These are phyloP conservation scores for Dasypolia templi DNA, from an alignment of 2,888 invertebrate genomes.

Conservation along the genomic window DNA sequence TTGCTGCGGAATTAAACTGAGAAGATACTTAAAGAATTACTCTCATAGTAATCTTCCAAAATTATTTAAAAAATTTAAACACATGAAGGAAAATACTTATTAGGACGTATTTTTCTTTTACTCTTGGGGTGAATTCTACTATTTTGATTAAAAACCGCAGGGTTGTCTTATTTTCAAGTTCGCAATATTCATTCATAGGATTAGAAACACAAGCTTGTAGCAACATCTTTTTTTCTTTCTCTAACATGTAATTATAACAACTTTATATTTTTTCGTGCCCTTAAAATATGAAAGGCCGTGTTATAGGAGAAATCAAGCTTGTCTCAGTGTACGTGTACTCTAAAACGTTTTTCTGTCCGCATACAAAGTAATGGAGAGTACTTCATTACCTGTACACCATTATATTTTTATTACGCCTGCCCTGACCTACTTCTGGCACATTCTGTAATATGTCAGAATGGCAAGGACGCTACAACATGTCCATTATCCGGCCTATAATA, in stretches of 20 bases:
- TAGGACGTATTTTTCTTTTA: not conserved
- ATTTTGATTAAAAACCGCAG: not conserved
- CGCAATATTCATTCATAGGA: not conserved
- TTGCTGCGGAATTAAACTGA: not conserved
- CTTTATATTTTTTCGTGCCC: not conserved
- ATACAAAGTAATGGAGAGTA: constrained; percentile 13
- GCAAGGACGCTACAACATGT: constrained; percentile 37
- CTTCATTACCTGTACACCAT: constrained; percentile 36
- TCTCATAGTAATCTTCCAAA: constrained; percentile 4
- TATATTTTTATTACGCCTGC: constrained; percentile 43
- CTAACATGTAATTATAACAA: not conserved
- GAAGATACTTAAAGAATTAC: constrained; percentile 8
- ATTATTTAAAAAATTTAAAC: not conserved
- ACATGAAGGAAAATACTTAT: not conserved
- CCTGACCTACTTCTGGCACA: constrained; percentile 49
- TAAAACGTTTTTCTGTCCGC: constrained; percentile 11
- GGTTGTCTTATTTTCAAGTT: not conserved
- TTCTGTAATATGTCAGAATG: constrained; percentile 44
- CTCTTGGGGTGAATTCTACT: not conserved
- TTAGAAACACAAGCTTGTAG: not conserved
- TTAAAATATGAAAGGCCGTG: not conserved
- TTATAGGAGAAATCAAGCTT: constrained; percentile 7
- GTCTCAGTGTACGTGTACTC: not conserved
- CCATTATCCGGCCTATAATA: constrained; percentile 15
- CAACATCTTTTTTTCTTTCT: not conserved